Base-by-base conservation (phyloP, 2,888 invertebrate genomes). In the Ormia ochracea region DNA sequence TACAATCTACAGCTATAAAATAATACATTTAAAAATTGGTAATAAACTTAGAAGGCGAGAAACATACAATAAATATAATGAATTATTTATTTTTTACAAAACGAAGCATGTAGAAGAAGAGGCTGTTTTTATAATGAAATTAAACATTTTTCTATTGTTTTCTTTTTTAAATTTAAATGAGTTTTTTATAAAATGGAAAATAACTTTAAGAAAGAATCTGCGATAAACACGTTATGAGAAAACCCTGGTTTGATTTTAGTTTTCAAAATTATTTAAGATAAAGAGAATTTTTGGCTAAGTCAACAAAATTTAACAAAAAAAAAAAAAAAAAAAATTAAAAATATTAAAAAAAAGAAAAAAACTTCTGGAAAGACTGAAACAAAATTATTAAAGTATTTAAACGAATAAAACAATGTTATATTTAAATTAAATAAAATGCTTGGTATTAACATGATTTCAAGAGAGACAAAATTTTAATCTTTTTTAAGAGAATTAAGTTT, bases 381-480 rank as follows among this genome's bases (percentile, higher is more conserved):
- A 82, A 83, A 87, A 85, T 87, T 85, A 83, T 85, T 83, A 84
- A 85, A 85, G 82, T 83, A 85, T 85, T 80, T 59, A 75, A 68
- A 81, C 41, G 80, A 28, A 69, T 38, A 54, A 58, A 69, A 61
- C 26, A 81, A 61, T 81, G 41, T 66, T 61, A 81, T 61, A 38
- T 26, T 31, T 4, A 61, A 72, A 52, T 23, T 43, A 36, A 48
- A 59, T 28, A 56, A 66, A 74, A 78, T 19, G 78, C 81, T 78
- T 81, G 74, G 79, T 69, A 75, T 65, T 63, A 21, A 21, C 50
- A 31, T 66, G 26, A 61, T 66, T 66, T 78, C 66, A 33, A 33
- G 45, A 45, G 33, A 23, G 28, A 59, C 23, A 9, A 33, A 28
- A 38, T 43, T 73, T 73, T n/a, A 38, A 36, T 73, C 65, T 14